Percentiles rank a stretch among this genome's conserved stretches.
Conservation (phyloP, 2,888 invertebrate genomes). For the Macrosoma leucophasiata region DNA sequence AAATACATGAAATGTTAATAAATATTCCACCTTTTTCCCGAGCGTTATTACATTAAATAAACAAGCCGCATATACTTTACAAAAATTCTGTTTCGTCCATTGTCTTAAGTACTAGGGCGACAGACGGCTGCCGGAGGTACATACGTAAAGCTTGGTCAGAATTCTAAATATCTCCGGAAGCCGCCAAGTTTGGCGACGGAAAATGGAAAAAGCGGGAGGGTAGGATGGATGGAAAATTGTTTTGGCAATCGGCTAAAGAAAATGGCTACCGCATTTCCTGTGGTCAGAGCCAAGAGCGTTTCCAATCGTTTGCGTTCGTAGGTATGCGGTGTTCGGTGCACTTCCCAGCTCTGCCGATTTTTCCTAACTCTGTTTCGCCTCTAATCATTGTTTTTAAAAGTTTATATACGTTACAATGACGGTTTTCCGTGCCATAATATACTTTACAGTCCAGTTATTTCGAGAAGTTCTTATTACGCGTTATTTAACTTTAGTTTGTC, state of each 20-base stretch:
- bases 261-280: conserved; percentile 69
- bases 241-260: conserved; percentile 61
- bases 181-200: conserved; percentile 57
- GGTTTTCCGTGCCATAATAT: too few species aligned
- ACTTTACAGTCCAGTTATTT: too few species aligned
- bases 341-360: too few species aligned
- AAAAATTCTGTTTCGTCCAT: conserved; percentile 28
- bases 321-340: conserved; percentile 42
- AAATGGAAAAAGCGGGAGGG: conserved; percentile 59
- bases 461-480: too few species aligned
- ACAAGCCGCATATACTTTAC: too few species aligned
- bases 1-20: too few species aligned
- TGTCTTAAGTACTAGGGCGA: conserved; percentile 34
- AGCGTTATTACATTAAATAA: too few species aligned
- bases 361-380: conserved; percentile 5
- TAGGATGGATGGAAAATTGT: conserved; percentile 62
- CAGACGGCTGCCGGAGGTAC: conserved; percentile 33
- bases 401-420: too few species aligned
- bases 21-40: too few species aligned
- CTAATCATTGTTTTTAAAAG: too few species aligned
- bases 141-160: conserved; percentile 43
- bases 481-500: too few species aligned
- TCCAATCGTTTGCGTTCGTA: conserved; percentile 54
- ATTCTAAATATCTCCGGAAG: conserved; percentile 51
- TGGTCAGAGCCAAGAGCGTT: conserved; percentile 69